These are phyloP conservation scores for Anastrepha ludens DNA, from an alignment of 1,140 invertebrate genomes.

Conservation along the genomic window DNA sequence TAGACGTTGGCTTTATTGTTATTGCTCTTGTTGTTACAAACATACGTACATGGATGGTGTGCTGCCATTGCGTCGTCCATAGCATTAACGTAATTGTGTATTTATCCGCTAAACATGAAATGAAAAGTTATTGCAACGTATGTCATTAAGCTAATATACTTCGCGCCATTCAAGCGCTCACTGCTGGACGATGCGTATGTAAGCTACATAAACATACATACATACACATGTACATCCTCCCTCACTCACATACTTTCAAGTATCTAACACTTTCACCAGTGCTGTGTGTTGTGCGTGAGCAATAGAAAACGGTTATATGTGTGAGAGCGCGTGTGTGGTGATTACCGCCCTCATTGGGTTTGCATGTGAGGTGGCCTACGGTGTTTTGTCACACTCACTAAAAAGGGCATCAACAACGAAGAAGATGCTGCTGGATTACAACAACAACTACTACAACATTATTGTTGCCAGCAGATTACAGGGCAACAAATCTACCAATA, in stretches of 20 bases:
- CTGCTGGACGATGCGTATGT: neutral
- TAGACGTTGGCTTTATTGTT: neutral
- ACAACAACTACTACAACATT: conserved; percentile 1
- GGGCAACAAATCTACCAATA: conserved; percentile 10
- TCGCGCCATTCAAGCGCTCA: neutral
- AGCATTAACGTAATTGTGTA: conserved; percentile 50
- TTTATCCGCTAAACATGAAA: conserved; percentile 53
- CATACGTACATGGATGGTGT: neutral
- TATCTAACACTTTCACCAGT: neutral
- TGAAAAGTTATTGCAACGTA: conserved; percentile 54
- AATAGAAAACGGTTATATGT: neutral
- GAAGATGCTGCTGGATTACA: neutral
- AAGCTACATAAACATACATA: neutral
- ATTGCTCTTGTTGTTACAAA: neutral
- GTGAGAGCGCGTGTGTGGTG: neutral
- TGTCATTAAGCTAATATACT: conserved; percentile 51
- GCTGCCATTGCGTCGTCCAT: conserved; percentile 3
- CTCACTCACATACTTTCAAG: neutral
- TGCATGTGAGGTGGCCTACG: neutral
- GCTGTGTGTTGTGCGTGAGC: neutral
- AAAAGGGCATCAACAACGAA: neutral
- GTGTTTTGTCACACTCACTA: neutral
- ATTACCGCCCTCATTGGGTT: neutral
- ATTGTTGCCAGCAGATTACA: neutral
- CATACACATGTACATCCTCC: neutral